Conservation (phyloP, 2,113 vertebrate genomes). For the Sula dactylatra region DNA sequence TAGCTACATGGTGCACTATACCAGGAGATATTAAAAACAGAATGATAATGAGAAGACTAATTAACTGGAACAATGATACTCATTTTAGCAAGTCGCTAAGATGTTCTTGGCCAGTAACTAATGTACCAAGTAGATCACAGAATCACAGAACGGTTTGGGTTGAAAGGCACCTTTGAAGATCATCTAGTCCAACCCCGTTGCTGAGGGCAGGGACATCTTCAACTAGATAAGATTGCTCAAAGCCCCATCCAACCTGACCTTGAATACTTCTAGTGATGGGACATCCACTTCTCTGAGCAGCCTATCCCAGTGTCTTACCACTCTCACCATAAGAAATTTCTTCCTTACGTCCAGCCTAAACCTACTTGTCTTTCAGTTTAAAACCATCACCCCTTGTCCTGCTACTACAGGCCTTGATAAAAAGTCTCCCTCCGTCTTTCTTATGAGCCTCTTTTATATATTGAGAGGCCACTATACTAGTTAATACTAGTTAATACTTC, state of each 20-base stretch:
- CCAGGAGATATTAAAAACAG: background rate
- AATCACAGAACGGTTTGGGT: background rate
- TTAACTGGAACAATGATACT: background rate
- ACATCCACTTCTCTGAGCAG: background rate
- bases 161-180: background rate
- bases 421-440: background rate
- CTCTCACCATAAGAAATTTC: background rate
- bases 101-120: background rate
- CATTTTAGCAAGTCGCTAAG: background rate
- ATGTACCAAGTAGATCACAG: background rate
- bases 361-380: accelerated
- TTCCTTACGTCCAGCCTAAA: background rate
- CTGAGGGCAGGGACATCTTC: background rate
- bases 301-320: background rate
- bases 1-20: background rate
- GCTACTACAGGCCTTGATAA: background rate
- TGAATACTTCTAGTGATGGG: background rate
- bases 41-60: background rate
- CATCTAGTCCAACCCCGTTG: background rate
- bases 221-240: background rate
- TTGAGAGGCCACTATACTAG: accelerated
- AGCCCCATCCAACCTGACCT: background rate
- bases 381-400: accelerated
- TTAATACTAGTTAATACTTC: background rate
- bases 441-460: background rate